These are phyloP conservation scores for Pelagia noctiluca DNA, from an alignment of 30 jellyfish, hydroid and myxozoan genomes.

Conservation along the genomic window DNA sequence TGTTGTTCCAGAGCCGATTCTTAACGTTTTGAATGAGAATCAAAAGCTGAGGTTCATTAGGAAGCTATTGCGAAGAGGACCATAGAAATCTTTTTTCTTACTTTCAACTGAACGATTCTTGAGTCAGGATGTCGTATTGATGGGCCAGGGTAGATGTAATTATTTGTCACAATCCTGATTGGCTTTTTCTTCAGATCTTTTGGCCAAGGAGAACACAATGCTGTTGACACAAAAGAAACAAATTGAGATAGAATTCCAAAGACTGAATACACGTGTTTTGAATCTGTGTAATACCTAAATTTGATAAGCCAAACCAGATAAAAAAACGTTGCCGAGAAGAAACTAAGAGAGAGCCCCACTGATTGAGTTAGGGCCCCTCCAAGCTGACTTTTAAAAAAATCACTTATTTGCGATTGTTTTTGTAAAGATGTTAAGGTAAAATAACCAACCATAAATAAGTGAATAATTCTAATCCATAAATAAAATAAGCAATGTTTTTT, in stretches of 20 bases:
- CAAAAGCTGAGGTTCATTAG: background rate
- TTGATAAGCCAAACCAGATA: background rate
- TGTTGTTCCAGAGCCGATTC: no score
- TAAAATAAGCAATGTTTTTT: no score
- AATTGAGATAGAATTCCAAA: background rate
- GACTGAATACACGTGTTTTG: background rate
- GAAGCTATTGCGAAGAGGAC: background rate
- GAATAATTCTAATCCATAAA: no score
- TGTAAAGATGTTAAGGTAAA: no score
- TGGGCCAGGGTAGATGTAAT: conserved; percentile 92
- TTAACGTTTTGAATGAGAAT: no score
- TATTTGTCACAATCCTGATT: conserved; percentile 76
- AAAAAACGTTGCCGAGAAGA: background rate
- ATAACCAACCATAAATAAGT: no score
- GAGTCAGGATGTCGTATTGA: conserved; percentile 96
- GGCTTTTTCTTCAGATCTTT: conserved; percentile 63
- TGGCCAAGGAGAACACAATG: conserved; percentile 93
- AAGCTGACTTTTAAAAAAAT: no score
- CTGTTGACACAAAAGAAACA: conserved; percentile 26
- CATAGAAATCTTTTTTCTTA: conserved; percentile 11
- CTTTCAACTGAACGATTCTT: conserved; percentile 77
- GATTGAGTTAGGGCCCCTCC: background rate
- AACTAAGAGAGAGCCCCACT: background rate
- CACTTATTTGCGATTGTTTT: no score
- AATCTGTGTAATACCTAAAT: background rate